Conservation (phyloP, 2,797 vertebrate genomes). For the Miopithecus talapoin region DNA sequence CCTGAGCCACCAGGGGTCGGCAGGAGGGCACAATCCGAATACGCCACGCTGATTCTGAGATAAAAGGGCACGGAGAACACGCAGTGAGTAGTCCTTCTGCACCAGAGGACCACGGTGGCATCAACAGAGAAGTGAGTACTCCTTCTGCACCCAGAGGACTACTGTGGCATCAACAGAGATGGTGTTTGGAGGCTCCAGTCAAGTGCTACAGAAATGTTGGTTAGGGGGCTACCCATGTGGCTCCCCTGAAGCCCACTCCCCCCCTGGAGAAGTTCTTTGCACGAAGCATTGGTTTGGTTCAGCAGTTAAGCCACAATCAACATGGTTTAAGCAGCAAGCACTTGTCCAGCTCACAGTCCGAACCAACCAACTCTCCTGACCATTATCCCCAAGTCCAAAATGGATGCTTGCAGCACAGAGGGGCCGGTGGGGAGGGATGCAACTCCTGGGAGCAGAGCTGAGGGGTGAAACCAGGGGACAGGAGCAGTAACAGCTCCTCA, state of each 20-base stretch:
- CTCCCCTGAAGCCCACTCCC: no score
- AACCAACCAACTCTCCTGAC: background rate
- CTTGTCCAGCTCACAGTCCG: background rate
- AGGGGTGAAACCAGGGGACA: background rate
- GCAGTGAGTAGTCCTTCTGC: no score
- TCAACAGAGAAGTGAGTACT: accelerated
- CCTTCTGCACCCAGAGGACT: no score
- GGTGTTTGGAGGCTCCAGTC: background rate
- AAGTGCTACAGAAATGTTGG: background rate
- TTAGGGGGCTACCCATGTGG: background rate
- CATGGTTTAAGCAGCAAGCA: background rate
- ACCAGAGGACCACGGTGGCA: background rate
- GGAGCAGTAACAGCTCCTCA: no score
- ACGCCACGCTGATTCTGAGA: background rate
- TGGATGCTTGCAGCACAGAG: background rate
- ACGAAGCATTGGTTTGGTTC: background rate
- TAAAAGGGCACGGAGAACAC: background rate
- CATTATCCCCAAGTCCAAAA: background rate
- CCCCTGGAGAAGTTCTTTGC: background rate
- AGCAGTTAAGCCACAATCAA: background rate
- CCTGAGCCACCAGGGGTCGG: background rate
- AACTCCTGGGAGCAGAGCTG: background rate
- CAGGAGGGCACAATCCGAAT: background rate
- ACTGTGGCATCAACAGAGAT: accelerated
- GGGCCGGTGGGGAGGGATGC: no score